Percentiles rank a stretch among this genome's conserved stretches.
These are phyloP conservation scores for Leuctra nigra DNA, from an alignment of 2,888 invertebrate genomes.

Conservation along the genomic window DNA sequence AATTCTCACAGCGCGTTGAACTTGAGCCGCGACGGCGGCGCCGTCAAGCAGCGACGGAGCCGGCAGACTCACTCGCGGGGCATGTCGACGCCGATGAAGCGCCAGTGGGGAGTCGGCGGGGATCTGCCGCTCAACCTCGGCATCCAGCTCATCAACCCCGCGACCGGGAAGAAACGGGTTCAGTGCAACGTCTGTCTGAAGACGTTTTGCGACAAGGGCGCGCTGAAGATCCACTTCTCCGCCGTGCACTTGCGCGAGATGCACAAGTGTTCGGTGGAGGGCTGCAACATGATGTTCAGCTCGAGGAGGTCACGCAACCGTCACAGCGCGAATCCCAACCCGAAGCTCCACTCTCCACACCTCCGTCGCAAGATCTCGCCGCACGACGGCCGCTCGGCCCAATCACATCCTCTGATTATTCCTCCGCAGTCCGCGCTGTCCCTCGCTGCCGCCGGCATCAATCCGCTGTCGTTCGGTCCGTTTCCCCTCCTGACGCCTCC, in stretches of 20 bases:
- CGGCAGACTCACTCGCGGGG: slow-evolving; percentile 32
- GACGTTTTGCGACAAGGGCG: slow-evolving; percentile 99
- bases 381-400: slow-evolving; percentile 85
- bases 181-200: slow-evolving; percentile 98
- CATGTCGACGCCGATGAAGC: slow-evolving; percentile 66
- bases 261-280: slow-evolving; percentile 98
- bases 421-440: slow-evolving; percentile 64
- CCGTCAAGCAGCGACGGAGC: slow-evolving; percentile 19
- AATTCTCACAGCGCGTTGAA: slow-evolving; percentile 57
- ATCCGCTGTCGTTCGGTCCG: slow-evolving; percentile 68
- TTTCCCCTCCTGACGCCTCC: slow-evolving; percentile 58
- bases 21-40: slow-evolving; percentile 49
- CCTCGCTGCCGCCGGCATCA: slow-evolving; percentile 53
- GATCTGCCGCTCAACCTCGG: slow-evolving; percentile 72
- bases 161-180: slow-evolving; percentile 92
- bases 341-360: slow-evolving; percentile 94
- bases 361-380: slow-evolving; percentile 89
- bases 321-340: slow-evolving; percentile 97
- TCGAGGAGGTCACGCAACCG: slow-evolving; percentile 91
- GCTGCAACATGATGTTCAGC: slow-evolving; percentile 99
- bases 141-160: slow-evolving; percentile 85
- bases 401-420: slow-evolving; percentile 68
- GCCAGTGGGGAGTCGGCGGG: slow-evolving; percentile 70
- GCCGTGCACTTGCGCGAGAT: slow-evolving; percentile 98
- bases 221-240: slow-evolving; percentile 97